phyloP scores from a whole-genome alignment of 2,888 invertebrate species.

The Priocnemis perturbator region DNA sequence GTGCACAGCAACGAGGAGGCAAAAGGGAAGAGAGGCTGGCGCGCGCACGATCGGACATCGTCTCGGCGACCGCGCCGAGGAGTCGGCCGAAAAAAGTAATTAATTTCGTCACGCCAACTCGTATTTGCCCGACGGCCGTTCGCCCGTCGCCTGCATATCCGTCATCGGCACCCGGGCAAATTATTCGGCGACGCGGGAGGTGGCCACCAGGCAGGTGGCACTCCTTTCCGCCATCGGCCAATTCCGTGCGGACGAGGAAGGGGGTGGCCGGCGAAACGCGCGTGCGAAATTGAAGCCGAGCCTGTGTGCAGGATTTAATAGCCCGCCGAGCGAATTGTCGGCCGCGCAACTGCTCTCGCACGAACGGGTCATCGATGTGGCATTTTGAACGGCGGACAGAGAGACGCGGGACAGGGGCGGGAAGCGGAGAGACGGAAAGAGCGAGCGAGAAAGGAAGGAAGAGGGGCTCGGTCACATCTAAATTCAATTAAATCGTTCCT shows the following conservation, averaged over 20 bases:
- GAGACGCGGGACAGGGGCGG: neutral
- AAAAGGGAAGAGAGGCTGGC: no score
- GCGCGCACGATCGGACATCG: no score
- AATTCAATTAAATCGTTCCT: conserved; percentile 37
- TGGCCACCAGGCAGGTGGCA: conserved; percentile 25
- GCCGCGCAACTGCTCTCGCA: neutral
- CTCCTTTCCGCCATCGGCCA: neutral
- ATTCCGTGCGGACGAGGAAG: conserved; percentile 6
- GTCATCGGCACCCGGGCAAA: conserved; percentile 49
- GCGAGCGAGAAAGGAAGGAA: conserved; percentile 5
- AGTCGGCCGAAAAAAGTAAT: conserved; percentile 51
- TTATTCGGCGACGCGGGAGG: conserved; percentile 49
- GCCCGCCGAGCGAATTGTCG: conserved; percentile 42
- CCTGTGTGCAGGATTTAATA: conserved; percentile 42
- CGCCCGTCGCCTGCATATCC: conserved; percentile 41
- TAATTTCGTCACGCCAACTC: conserved; percentile 61
- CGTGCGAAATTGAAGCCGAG: conserved; percentile 47
- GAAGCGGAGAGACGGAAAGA: neutral
- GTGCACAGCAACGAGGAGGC: no score
- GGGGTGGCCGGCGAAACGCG: conserved; percentile 19
- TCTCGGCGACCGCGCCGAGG: no score
- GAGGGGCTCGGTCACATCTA: conserved; percentile 1
- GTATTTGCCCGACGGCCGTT: conserved; percentile 52
- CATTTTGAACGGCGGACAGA: neutral
- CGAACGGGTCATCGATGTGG: neutral